Evolutionary conservation across 2,888 invertebrate species (phyloP), one percentile per base, ranked within the genome.

Genomic region (Ecdyonurus torrentis): DNA sequence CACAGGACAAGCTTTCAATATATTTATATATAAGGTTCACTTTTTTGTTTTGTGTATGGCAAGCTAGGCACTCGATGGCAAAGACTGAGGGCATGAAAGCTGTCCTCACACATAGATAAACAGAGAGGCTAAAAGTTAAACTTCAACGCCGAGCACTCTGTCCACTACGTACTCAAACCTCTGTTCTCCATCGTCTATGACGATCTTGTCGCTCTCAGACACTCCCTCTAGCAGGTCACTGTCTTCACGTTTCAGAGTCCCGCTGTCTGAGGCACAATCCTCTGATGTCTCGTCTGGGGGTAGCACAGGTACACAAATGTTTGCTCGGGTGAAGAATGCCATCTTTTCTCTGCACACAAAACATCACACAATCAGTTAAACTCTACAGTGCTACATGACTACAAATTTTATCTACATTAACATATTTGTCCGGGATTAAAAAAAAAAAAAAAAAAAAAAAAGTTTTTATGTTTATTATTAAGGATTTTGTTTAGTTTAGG

Each of bases 281-380:
- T 61, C 62, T 10, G 58, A 55, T 7, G n/a, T n/a, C 20, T 68
- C 76, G 66, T 84, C 84, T 20, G 81, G 79, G 1, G 89, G 87
- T 67, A 89, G 74, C 66, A 87, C 81, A 63, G 91, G 90, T 70
- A 91, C 85, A 65, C 83, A 85, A 37, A 85, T 75, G 69, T 87
- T 89, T 67, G 85, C 83, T 69, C 88, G 84, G 1, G 93, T 94
- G 76, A 96, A 95, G 78, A 95, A 96, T 55, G 93, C 92, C 87
- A 96, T 94, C 77, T 95, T 95, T 77, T 95, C 94, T 78, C 95
- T 95, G 78, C 25, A 79, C 79, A 72, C 68, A 69, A 69, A 66
- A 69, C 67, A 66, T 55, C 64, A 64, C 23, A 63, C 25, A 63
- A 53, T 23, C n/a, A n/a, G n/a, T n/a, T n/a, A n/a, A n/a, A n/a